Evolutionary conservation across 2,113 vertebrate species (phyloP).

Genomic region (Chloroceryle aenea): DNA sequence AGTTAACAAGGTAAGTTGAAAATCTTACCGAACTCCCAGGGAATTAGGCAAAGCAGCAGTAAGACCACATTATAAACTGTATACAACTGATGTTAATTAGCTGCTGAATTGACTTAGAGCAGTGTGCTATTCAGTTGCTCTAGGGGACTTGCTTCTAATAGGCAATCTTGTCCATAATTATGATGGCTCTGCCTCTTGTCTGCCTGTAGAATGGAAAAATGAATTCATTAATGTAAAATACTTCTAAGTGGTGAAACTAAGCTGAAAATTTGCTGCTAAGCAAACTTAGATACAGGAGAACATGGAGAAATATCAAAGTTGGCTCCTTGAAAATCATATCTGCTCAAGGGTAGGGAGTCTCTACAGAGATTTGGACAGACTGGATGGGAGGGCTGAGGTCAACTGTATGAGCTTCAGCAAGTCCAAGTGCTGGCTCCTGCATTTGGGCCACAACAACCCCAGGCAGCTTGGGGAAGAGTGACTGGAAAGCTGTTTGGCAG

Average conservation of each 20-base stretch:
- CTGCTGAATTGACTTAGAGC: conserved; percentile 2
- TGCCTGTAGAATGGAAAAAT: not conserved
- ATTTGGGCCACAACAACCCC: no score
- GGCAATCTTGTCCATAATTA: conserved; percentile 2
- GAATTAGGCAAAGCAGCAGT: not conserved
- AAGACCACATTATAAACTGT: not conserved
- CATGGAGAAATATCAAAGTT: not conserved
- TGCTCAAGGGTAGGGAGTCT: no score
- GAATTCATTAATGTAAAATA: not conserved
- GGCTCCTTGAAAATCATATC: not conserved
- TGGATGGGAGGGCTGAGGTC: no score
- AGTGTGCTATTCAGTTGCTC: not conserved
- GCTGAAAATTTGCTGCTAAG: not conserved
- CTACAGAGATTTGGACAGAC: no score
- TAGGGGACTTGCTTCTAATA: not conserved
- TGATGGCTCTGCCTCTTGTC: not conserved
- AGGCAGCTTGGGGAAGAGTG: no score
- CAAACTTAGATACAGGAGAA: not conserved
- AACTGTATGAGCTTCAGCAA: no score
- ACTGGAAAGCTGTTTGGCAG: no score
- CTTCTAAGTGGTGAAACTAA: not conserved
- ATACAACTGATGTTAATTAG: conserved; percentile 1
- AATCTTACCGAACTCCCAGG: not conserved
- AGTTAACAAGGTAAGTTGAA: conserved; percentile 32
- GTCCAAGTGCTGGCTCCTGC: no score